Evolutionary conservation across 2,797 vertebrate species (phyloP).

Genomic region (Macroramphosus scolopax): DNA sequence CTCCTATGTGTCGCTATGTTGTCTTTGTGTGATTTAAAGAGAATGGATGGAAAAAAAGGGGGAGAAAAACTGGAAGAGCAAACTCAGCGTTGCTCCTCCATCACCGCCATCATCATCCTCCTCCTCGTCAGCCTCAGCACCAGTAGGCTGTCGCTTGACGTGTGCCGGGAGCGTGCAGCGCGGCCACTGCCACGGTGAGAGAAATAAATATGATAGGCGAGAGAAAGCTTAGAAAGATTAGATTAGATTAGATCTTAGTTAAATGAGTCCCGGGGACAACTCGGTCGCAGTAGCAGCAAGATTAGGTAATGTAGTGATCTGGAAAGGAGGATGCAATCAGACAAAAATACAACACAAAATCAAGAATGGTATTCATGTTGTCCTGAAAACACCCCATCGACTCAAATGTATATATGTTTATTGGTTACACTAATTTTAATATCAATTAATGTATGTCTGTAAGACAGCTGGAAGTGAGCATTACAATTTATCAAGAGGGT

Average conservation of each 20-base stretch:
- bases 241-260: constrained; percentile 47
- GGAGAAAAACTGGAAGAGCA: constrained; percentile 39
- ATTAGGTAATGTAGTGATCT: no score
- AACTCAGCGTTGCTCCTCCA: constrained; percentile 69
- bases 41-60: constrained; percentile 30
- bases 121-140: constrained; percentile 63
- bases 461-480: no score
- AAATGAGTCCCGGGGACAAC: constrained; percentile 34
- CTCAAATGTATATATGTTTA: no score
- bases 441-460: no score
- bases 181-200: constrained; percentile 13
- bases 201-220: constrained; percentile 19
- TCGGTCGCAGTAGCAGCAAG: no score
- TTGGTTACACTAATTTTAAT: no score
- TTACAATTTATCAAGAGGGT: no score
- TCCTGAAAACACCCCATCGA: not conserved
- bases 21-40: constrained; percentile 10
- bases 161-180: constrained; percentile 61
- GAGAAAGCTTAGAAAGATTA: constrained; percentile 30
- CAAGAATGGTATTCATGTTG: not conserved
- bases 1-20: constrained; percentile 25
- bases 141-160: constrained; percentile 65
- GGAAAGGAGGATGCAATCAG: no score
- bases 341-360: no score
- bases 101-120: constrained; percentile 67